Base-by-base conservation (phyloP, 2,797 vertebrate species). In the Xenentodon cancila region DNA sequence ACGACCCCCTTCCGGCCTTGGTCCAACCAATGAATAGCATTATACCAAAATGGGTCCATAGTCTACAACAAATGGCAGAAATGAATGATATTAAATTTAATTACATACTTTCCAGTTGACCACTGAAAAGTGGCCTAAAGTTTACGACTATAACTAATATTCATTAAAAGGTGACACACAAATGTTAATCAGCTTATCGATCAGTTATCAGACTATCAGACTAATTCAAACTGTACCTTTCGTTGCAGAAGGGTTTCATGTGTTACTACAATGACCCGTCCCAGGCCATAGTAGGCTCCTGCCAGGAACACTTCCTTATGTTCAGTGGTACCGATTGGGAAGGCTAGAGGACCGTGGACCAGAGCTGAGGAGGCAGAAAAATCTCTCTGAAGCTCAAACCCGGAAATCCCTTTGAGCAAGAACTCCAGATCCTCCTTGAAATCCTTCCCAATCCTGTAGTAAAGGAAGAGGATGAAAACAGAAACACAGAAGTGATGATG, bases 271-370 rank as follows among this genome's bases (percentile, higher is more conserved):
- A 96, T 91, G 21, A 96, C 84, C 0, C 91, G 80, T 3, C 95
- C 95, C 43, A 77, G 89, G 9, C 94, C 95, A 30, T 94, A 95
- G 79, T 75, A 92, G 7, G 90, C 85, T 3, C 92, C 95, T 5
- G 93, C 95, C 54, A 95, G 59, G 60, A 96, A 95, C 0, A 84
- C 71, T 34, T 45, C 47, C 1, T 80, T 74, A 1, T 75, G 53
- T 1, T 9, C 9, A 0, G 89, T 84, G 9, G 89, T 74, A 1
- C 84, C 92, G 0, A 96, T 88, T 5, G 94, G 92, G 61, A 96
- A 96, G 50, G 95, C 89, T 18, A 95, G 76, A 0, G 88, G 58
- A 8, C 95, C 94, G 0, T 96, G 94, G 47, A 95, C 88, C 73
- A 97, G 77, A 49, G 94, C 32, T 53, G 93, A 91, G 0, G 94